These are phyloP conservation scores for Dendropsophus ebraccatus DNA, from an alignment of 2,113 vertebrate genomes.

Conservation along the genomic window DNA sequence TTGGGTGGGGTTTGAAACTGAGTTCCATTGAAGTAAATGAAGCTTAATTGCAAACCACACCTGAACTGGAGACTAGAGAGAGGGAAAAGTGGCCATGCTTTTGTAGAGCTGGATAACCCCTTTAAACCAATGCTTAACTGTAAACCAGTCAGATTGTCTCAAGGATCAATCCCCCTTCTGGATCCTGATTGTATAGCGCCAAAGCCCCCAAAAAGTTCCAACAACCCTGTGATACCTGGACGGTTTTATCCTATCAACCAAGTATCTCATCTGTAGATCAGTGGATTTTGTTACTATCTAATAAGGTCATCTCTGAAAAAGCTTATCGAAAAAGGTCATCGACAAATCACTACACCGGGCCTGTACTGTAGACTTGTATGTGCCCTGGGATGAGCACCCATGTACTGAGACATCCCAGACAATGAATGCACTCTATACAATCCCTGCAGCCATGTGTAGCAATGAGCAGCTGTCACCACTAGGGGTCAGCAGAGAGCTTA, in stretches of 20 bases:
- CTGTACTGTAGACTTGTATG: not conserved
- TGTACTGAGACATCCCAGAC: no score
- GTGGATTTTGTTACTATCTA: not conserved
- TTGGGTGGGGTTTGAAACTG: no score
- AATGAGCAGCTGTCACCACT: not conserved
- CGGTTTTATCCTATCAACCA: not conserved
- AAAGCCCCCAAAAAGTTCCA: no score
- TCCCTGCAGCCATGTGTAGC: no score
- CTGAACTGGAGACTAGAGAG: no score
- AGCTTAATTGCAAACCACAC: no score
- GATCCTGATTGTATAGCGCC: not conserved
- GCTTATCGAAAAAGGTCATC: not conserved
- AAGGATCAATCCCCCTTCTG: not conserved
- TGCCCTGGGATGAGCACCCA: no score
- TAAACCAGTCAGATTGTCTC: no score
- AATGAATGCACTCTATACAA: not conserved
- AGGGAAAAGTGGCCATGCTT: no score
- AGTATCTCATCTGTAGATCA: not conserved
- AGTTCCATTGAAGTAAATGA: no score
- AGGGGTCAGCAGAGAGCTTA: constrained; percentile 26
- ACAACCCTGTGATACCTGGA: not conserved
- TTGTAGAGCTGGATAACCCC: no score
- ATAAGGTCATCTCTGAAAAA: not conserved
- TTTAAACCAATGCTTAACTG: no score
- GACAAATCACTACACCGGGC: not conserved